Conservation (phyloP, 2,888 invertebrate genomes). For the Bugulina stolonifera region DNA sequence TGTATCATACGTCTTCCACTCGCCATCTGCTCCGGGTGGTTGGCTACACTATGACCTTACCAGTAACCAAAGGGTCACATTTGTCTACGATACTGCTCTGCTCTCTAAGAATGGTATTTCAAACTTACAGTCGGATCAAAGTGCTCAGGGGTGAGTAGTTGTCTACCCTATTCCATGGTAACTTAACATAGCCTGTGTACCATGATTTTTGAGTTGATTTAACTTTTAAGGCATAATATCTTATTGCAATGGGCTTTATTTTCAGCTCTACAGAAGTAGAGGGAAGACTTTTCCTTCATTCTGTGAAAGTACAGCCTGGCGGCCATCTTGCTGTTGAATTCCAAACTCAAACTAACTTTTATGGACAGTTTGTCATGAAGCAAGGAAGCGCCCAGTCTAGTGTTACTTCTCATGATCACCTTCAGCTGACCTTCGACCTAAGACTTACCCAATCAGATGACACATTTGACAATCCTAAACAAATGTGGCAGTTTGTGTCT, state of each 20-base stretch:
- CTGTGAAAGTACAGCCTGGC: conserved; percentile 44
- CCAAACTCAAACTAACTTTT: conserved; percentile 46
- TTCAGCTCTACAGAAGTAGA: background rate
- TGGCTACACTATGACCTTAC: conserved; percentile 50
- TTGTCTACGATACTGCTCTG: conserved; percentile 51
- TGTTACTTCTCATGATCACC: conserved; percentile 43
- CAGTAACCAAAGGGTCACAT: conserved; percentile 44
- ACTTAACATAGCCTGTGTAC: too few relatives aligned
- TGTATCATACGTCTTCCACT: conserved; percentile 51
- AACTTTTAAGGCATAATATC: too few relatives aligned
- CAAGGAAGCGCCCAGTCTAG: conserved; percentile 33
- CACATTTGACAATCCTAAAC: conserved; percentile 47
- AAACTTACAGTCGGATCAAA: background rate
- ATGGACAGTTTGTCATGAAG: conserved; percentile 44
- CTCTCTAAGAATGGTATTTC: conserved; percentile 50
- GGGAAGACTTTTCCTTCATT: conserved; percentile 5
- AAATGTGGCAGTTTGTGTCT: conserved; percentile 50
- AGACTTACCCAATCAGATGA: conserved; percentile 42
- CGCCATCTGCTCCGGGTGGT: conserved; percentile 40
- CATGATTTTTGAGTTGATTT: too few relatives aligned
- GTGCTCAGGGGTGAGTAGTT: background rate
- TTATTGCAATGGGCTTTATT: too few relatives aligned
- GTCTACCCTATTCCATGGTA: too few relatives aligned
- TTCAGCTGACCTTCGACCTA: conserved; percentile 45
- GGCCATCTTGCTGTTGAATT: conserved; percentile 48